These are phyloP conservation scores for Acronicta aceris DNA, from an alignment of 2,888 invertebrate genomes.

Conservation along the genomic window DNA sequence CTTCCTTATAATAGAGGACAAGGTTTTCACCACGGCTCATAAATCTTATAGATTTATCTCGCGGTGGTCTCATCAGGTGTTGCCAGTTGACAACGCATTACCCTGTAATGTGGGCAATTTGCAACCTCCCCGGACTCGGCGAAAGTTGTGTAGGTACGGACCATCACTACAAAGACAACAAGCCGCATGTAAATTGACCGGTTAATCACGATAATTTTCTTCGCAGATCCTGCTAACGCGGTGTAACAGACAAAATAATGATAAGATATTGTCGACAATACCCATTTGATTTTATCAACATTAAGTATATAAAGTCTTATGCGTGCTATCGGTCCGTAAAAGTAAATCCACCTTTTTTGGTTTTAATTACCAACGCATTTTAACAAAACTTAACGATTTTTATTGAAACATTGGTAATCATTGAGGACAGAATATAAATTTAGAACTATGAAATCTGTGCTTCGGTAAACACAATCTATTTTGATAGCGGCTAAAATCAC, in stretches of 20 bases:
- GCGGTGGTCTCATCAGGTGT: constrained; percentile 49
- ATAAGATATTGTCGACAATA: constrained; percentile 25
- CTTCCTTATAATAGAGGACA: constrained; percentile 13
- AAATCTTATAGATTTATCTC: constrained; percentile 49
- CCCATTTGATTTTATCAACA: constrained; percentile 13
- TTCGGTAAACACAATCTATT: no score
- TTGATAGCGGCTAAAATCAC: no score
- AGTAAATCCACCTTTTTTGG: neutral
- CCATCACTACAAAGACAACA: constrained; percentile 47
- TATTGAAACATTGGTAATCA: no score
- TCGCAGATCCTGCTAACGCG: constrained; percentile 18
- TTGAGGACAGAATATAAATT: no score
- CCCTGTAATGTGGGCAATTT: constrained; percentile 66
- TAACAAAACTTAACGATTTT: no score
- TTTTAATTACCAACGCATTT: neutral
- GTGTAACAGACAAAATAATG: constrained; percentile 7
- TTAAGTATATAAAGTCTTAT: constrained; percentile 7
- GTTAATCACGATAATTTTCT: constrained; percentile 49
- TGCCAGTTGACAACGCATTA: constrained; percentile 56
- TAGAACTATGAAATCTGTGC: no score
- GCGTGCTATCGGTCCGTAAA: constrained; percentile 1
- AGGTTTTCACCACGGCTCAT: constrained; percentile 39
- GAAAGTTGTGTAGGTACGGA: constrained; percentile 49
- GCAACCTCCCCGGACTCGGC: constrained; percentile 39
- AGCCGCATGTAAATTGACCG: constrained; percentile 50